Conservation (phyloP, 2,797 vertebrate genomes). For the Sylvilagus floridanus region DNA sequence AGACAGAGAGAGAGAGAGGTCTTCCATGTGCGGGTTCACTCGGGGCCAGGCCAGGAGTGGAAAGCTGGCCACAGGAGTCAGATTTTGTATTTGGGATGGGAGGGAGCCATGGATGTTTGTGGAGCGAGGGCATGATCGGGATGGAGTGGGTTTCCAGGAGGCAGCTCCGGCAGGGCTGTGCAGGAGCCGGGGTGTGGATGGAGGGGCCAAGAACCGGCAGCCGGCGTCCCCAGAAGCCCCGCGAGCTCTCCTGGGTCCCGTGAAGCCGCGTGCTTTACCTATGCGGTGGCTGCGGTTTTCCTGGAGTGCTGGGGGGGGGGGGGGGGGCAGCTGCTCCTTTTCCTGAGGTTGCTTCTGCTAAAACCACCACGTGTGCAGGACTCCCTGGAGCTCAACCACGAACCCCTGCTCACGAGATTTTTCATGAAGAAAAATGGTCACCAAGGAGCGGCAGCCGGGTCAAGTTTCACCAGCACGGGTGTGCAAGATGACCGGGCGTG, state of each 20-base stretch:
- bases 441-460: slow-evolving; percentile 40
- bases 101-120: neutral
- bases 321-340: slow-evolving; percentile 77
- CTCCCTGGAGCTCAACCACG: slow-evolving; percentile 76
- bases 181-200: slow-evolving; percentile 58
- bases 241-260: slow-evolving; percentile 69
- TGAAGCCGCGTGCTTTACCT: slow-evolving; percentile 70
- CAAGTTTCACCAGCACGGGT: slow-evolving; percentile 41
- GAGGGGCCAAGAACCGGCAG: neutral
- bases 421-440: slow-evolving; percentile 84
- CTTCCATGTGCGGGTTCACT: too few relatives aligned
- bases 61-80: neutral
- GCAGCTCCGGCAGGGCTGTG: neutral
- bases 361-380: slow-evolving; percentile 70
- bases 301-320: neutral
- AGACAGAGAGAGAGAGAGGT: too few relatives aligned
- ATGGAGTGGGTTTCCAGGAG: neutral
- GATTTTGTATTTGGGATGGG: neutral
- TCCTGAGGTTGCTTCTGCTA: slow-evolving; percentile 78
- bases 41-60: neutral
- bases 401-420: slow-evolving; percentile 78
- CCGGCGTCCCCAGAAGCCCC: slow-evolving; percentile 52
- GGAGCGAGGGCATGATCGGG: neutral
- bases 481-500: slow-evolving; percentile 57
- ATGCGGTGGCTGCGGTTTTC: slow-evolving; percentile 77